Evolutionary conservation across 2,113 vertebrate species (phyloP), one percentile per base, ranked within the genome.

Genomic region (Chauna torquata): DNA sequence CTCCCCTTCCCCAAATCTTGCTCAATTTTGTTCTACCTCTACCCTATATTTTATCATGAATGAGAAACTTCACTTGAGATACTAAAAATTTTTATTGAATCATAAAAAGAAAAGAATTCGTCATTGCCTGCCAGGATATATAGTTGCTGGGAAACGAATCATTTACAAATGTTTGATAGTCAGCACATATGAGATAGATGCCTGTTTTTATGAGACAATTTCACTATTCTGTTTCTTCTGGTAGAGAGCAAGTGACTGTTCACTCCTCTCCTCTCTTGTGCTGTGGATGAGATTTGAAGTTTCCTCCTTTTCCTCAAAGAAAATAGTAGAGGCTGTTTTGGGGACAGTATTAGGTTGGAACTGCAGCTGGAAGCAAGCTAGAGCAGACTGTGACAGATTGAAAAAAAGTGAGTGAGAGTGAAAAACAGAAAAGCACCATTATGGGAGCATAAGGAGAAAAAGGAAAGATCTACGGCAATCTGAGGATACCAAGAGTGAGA

Each of bases 151-250:
- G 68, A 97, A 83, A 86, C 16, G 1, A 92, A 61, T 64, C 54
- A 86, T 68, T 95, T 68, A 87, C 52, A 91, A 97, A 93, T 92
- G 96, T 83, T 93, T 91, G 47, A 54, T 90, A 94, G 52, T 72
- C 79, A 88, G 90, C 54, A 86, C 38, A 59, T 88, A 78, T 12
- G 47, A 94, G 13, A 83, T 27, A 85, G 34, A 84, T 45, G 30
- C 3, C 65, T 57, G 72, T 34, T 90, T 96, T 92, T 82, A 86
- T 81, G 66, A 81, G 50, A 52, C 30, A 9, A 2, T 58, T 86
- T 91, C 70, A 95, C 34, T 55, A n/a, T 70, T 80, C 34, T 72
- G 3, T 79, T 96, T 87, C 44, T 82, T 8, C 40, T 55, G 23
- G 38, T 89, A 72, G n/a, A 65, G 23, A 68, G 44, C 6, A 28